Conservation (phyloP, 2,113 vertebrate genomes). For the Ia io region DNA sequence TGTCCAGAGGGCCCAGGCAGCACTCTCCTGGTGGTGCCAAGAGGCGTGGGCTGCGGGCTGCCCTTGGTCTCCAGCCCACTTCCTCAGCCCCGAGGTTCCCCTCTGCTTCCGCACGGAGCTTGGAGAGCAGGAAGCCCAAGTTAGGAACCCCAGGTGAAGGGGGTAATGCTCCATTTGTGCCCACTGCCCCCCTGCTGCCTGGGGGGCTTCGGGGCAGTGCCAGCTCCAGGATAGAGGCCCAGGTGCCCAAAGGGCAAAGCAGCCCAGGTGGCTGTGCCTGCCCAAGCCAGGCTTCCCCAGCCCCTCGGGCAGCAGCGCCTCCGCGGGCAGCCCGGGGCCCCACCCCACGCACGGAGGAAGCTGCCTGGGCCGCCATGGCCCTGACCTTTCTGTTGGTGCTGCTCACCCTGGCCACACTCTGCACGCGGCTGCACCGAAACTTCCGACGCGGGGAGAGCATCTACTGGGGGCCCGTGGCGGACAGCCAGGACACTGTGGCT, state of each 20-base stretch:
- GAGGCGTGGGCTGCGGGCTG: constrained; percentile 62
- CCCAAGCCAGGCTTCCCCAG: not conserved
- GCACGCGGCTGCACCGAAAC: constrained; percentile 85
- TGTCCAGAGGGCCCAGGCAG: not conserved
- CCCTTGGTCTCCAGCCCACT: constrained; percentile 30
- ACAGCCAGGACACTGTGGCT: constrained; percentile 77
- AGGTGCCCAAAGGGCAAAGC: not conserved
- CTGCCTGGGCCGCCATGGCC: constrained; percentile 90
- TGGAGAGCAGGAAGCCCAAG: not conserved
- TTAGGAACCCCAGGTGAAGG: not conserved
- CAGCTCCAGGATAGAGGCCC: constrained; percentile 16
- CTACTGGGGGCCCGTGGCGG: constrained; percentile 85
- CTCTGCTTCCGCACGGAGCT: not conserved
- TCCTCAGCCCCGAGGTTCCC: not conserved
- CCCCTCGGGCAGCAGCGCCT: not conserved
- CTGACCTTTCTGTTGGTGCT: constrained; percentile 89
- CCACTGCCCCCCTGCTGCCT: not conserved
- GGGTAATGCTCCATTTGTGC: not conserved
- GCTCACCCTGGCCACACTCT: constrained; percentile 83
- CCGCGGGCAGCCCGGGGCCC: constrained; percentile 37
- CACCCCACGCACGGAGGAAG: constrained; percentile 87
- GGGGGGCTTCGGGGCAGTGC: not conserved
- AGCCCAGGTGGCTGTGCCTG: constrained; percentile 51
- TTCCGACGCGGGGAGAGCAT: constrained; percentile 87
- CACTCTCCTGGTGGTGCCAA: constrained; percentile 30